phyloP scores from a whole-genome alignment of 1,140 invertebrate species.

The Nasonia vitripennis region DNA sequence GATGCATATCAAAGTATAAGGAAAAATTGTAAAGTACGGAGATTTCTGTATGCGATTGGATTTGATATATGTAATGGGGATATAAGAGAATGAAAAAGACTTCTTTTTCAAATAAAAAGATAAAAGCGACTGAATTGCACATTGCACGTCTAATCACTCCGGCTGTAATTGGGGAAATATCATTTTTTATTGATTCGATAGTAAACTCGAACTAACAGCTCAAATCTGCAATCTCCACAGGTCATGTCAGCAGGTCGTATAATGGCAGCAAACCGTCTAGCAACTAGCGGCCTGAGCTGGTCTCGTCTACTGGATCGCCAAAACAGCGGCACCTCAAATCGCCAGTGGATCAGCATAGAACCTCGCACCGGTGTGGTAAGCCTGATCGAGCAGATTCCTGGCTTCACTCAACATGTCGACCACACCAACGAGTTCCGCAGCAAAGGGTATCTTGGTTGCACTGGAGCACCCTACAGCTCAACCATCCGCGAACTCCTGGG shows the following conservation, averaged over 20 bases:
- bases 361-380: constrained; percentile 77
- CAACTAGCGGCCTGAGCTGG: constrained; percentile 84
- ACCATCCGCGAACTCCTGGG: constrained; percentile 69
- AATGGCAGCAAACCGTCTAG: constrained; percentile 91
- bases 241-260: constrained; percentile 87
- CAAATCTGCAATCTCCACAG: constrained; percentile 60
- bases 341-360: constrained; percentile 93
- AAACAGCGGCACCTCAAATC: constrained; percentile 90
- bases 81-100: no score
- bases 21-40: no score
- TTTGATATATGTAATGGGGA: no score
- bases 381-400: constrained; percentile 90
- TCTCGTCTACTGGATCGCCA: constrained; percentile 77
- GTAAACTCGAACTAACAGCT: background rate
- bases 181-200: background rate
- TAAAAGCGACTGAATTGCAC: no score
- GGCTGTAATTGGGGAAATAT: background rate
- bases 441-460: constrained; percentile 85
- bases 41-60: no score
- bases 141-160: no score
- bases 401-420: constrained; percentile 80
- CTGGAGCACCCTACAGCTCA: constrained; percentile 86
- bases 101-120: no score
- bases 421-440: constrained; percentile 81
- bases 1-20: no score